Evolutionary conservation across 2,888 invertebrate species (phyloP).

Genomic region (Ditula angustiorana): DNA sequence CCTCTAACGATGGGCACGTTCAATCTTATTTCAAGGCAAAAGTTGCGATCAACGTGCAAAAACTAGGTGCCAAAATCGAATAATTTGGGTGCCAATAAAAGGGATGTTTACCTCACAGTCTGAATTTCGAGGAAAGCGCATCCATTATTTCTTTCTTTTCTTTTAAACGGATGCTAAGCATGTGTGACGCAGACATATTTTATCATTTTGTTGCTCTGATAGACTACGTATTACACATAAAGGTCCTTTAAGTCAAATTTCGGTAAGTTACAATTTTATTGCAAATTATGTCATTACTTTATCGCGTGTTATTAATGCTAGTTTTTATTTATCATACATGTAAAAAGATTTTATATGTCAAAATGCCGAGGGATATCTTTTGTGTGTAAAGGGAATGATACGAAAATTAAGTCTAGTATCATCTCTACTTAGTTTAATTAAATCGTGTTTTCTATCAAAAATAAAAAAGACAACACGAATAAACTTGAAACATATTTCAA

Average conservation of each 20-base stretch:
- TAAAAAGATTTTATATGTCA: too few species aligned
- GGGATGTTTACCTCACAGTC: too few species aligned
- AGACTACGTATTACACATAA: too few species aligned
- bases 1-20: too few species aligned
- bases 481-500: constrained; percentile 27
- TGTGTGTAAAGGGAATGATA: neutral
- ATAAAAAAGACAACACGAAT: constrained; percentile 4
- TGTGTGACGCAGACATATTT: neutral
- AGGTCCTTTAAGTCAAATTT: too few species aligned
- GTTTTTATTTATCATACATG: too few species aligned
- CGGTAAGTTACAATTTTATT: too few species aligned
- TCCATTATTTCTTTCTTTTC: constrained; percentile 14
- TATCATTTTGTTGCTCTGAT: neutral
- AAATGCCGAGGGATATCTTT: too few species aligned
- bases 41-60: too few species aligned
- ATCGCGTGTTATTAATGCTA: too few species aligned
- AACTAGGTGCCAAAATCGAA: neutral
- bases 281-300: too few species aligned
- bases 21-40: too few species aligned
- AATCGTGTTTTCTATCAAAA: constrained; percentile 3
- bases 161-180: constrained; percentile 9
- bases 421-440: neutral
- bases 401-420: neutral
- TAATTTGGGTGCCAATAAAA: neutral
- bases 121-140: constrained; percentile 14